Percentiles rank a stretch among this genome's conserved stretches.
Evolutionary conservation across 1,140 invertebrate species (phyloP).

Genomic region (Panonychus citri): DNA sequence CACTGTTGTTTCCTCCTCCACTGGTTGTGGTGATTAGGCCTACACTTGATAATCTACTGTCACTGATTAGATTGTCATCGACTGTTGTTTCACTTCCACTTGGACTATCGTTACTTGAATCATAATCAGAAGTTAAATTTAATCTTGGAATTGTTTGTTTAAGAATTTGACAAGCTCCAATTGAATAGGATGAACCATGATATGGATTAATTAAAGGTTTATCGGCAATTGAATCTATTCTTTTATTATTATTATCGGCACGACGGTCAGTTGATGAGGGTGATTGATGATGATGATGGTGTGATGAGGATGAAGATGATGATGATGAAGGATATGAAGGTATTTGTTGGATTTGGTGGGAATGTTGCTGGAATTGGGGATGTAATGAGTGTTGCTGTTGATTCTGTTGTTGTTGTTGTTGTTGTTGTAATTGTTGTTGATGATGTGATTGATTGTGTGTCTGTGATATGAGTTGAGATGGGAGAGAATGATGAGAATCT

Average conservation of each 20-base stretch:
- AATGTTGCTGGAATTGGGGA: no score
- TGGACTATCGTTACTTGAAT: slow-evolving; percentile 25
- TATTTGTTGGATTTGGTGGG: no score
- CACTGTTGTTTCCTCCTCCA: not conserved
- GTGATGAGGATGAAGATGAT: no score
- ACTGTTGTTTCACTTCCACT: slow-evolving; percentile 21
- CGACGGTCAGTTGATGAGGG: no score
- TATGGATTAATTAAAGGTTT: not conserved
- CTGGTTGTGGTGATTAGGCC: not conserved
- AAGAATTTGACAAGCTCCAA: not conserved
- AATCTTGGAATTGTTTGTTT: not conserved
- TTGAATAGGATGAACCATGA: not conserved
- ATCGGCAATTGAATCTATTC: not conserved
- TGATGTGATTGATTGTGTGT: no score
- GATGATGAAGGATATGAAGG: no score
- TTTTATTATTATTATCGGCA: not conserved
- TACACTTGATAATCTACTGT: not conserved
- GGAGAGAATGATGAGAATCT: no score
- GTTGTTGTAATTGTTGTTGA: no score
- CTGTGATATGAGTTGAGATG: not conserved
- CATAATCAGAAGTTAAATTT: slow-evolving; percentile 26
- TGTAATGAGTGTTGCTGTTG: not conserved
- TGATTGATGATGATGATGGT: no score
- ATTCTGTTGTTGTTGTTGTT: not conserved
- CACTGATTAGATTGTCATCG: slow-evolving; percentile 5